Evolutionary conservation across 2,113 vertebrate genomes (phyloP).

Genomic region (Pangasianodon gigas): DNA sequence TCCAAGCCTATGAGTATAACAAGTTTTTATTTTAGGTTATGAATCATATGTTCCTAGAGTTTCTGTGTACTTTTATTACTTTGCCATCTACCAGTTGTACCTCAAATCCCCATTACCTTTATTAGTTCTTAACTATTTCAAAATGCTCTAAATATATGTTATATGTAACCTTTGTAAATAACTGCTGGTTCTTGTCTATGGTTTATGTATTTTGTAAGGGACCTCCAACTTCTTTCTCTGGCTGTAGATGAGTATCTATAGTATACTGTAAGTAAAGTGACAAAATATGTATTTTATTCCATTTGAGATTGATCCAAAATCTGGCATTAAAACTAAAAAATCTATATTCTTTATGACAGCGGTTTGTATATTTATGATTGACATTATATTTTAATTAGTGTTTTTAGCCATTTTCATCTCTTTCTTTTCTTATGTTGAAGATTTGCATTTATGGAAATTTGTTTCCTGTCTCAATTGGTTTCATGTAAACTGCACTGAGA

Average conservation of each 20-base stretch:
- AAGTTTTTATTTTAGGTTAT: neutral
- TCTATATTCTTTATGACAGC: neutral
- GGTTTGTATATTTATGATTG: neutral
- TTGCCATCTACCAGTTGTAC: neutral
- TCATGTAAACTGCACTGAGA: conserved; percentile 15
- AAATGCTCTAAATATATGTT: neutral
- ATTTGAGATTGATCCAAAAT: neutral
- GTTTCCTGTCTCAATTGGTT: neutral
- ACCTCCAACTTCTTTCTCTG: neutral
- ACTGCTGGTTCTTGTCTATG: neutral
- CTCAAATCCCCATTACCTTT: neutral
- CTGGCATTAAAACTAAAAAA: neutral
- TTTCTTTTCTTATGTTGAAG: neutral
- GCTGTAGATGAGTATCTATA: neutral
- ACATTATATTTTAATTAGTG: neutral
- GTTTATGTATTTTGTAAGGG: too few relatives aligned
- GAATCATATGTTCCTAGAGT: neutral
- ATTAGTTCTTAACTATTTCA: neutral
- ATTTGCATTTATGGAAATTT: neutral
- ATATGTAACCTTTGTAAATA: neutral
- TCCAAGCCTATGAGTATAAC: neutral
- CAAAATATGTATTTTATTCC: neutral
- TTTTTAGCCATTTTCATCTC: too few relatives aligned
- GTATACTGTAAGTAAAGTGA: too few relatives aligned
- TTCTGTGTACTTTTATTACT: neutral